Evolutionary conservation across 2,797 vertebrate species (phyloP), one percentile per base, ranked within the genome.

Genomic region (Thamnophis elegans): DNA sequence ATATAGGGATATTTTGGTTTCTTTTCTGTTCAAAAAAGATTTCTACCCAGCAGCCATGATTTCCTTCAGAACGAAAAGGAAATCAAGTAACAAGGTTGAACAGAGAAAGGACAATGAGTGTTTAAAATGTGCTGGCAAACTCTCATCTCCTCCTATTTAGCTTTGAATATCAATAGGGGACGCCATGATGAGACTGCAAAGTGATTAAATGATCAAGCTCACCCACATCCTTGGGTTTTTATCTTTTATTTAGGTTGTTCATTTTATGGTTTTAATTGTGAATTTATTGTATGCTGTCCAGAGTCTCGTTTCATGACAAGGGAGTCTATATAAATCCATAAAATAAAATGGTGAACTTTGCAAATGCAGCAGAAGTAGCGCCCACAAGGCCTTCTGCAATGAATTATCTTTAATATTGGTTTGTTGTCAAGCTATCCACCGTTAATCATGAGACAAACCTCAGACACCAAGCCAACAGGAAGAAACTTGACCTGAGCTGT

Each of bases 401-500:
- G 94, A 93, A 97, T 94, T 94, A 94, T 96, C 94, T 95, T 96
- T 94, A 94, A 86, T 95, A 94, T 96, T 92, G 95, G 85, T 22
- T 58, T 92, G 89, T 94, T 96, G 95, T 96, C 92, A 95, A 93
- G 93, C 92, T 95, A 96, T 94, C 93, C 87, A 94, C 92, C 91
- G 58, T 96, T 96, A 95, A 96, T 94, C 92, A 95, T 89, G 92
- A 95, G 89, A 96, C 93, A 96, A 91, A 95, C 91, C 53, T 53
- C 92, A 94, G 93, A 96, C 92, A 96, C 95, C 94, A 95, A 96
- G 92, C 78, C 92, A 96, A 96, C 85, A 95, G 89, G 51, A 96
- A 90, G 96, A 96, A 97, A 97, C 94, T 93, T 94, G 95, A 97
- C 95, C 95, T 92, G 92, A 96, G 93, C 95, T 0, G 55, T 89